A percentile compares a stretch with the other conserved stretches of the same genome.
Evolutionary conservation across 2,113 vertebrate genomes (phyloP).

Genomic region (Amia ocellicauda): DNA sequence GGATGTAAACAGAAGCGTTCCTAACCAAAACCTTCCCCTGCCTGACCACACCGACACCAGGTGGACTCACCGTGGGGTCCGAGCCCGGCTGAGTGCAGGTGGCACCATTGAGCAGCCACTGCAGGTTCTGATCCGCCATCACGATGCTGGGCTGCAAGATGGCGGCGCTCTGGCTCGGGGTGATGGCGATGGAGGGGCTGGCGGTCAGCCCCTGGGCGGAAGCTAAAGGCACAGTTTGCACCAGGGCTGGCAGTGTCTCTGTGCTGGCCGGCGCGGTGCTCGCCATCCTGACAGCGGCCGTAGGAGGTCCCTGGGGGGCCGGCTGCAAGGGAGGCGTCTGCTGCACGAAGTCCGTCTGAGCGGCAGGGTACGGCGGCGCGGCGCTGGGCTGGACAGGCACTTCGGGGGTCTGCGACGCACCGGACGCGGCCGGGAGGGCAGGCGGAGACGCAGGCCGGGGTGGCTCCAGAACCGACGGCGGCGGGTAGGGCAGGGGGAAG

Average conservation of each 20-base stretch:
- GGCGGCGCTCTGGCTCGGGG: slow-evolving; percentile 75
- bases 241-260: slow-evolving; percentile 68
- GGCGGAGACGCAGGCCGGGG: slow-evolving; percentile 54
- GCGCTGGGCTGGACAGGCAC: slow-evolving; percentile 74
- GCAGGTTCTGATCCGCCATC: slow-evolving; percentile 94
- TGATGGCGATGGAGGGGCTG: slow-evolving; percentile 68
- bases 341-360: slow-evolving; percentile 75
- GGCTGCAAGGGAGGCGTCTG: slow-evolving; percentile 54
- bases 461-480: slow-evolving; percentile 65
- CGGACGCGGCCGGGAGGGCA: slow-evolving; percentile 48
- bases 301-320: slow-evolving; percentile 58
- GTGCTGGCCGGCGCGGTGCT: slow-evolving; percentile 46
- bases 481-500: slow-evolving; percentile 62
- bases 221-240: slow-evolving; percentile 82
- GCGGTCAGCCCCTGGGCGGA: slow-evolving; percentile 64
- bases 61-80: slow-evolving; percentile 85
- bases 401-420: slow-evolving; percentile 74
- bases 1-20: too few species aligned
- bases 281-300: slow-evolving; percentile 57
- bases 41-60: too few species aligned
- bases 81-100: slow-evolving; percentile 76
- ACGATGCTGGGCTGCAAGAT: slow-evolving; percentile 84
- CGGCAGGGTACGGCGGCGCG: slow-evolving; percentile 73
- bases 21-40: too few species aligned
- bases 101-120: slow-evolving; percentile 94